A percentile compares a stretch with the other conserved stretches of the same genome.
Conservation (phyloP, 2,113 vertebrate species). For the Percopsis transmontana region DNA sequence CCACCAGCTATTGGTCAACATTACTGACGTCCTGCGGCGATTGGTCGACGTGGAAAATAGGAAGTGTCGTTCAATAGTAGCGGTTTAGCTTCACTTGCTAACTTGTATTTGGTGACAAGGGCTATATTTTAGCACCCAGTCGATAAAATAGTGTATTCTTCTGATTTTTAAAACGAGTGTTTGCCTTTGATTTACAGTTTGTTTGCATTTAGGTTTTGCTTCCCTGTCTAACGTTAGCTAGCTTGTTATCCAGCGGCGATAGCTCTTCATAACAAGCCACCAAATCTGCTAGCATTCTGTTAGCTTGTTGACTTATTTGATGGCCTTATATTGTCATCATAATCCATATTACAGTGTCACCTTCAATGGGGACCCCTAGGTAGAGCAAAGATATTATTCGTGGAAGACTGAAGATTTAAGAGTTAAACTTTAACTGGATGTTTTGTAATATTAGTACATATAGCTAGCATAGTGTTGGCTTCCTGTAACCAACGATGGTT, state of each 20-base stretch:
- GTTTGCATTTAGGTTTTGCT: slow-evolving; percentile 8
- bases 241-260: slow-evolving; percentile 50
- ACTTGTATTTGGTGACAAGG: background rate
- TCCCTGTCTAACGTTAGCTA: slow-evolving; percentile 25
- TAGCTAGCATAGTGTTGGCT: slow-evolving; percentile 63
- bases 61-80: slow-evolving; percentile 57
- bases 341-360: background rate
- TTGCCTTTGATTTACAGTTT: background rate
- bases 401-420: slow-evolving; percentile 1
- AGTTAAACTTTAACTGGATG: slow-evolving; percentile 54
- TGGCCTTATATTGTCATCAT: slow-evolving; percentile 1
- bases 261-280: slow-evolving; percentile 9
- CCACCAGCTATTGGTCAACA: slow-evolving; percentile 63
- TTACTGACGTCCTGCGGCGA: slow-evolving; percentile 22
- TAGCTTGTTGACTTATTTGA: slow-evolving; percentile 15
- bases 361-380: background rate
- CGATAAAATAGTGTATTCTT: background rate
- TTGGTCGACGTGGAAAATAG: slow-evolving; percentile 63
- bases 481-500: slow-evolving; percentile 52
- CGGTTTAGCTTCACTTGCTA: slow-evolving; percentile 50
- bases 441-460: slow-evolving; percentile 37
- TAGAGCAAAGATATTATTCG: background rate
- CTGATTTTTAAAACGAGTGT: background rate
- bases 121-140: background rate
- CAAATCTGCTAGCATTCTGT: background rate